phyloP scores from a whole-genome alignment of 2,797 vertebrate species.

The Acanthurus leucopareius region DNA sequence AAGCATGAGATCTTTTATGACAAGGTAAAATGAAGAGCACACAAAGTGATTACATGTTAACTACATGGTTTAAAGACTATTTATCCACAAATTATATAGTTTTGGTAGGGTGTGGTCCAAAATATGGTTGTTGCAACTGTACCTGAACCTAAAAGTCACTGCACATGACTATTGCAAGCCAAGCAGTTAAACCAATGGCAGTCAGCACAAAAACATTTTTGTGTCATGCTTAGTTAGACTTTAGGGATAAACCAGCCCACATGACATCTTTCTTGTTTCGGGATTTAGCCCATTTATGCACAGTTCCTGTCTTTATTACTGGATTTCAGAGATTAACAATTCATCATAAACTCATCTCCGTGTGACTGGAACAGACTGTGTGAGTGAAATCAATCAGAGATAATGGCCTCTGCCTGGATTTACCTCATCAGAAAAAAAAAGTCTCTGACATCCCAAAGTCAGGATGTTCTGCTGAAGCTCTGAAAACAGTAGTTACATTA shows the following conservation, averaged over 20 bases:
- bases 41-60: background rate
- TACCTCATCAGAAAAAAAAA: conserved; percentile 28
- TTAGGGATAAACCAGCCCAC: background rate
- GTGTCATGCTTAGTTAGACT: background rate
- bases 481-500: conserved; percentile 24
- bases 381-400: conserved; percentile 31
- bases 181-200: background rate
- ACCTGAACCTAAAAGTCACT: no score
- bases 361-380: conserved; percentile 15
- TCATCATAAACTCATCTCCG: conserved; percentile 27
- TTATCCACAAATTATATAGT: background rate
- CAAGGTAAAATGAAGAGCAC: conserved; percentile 14
- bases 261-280: background rate
- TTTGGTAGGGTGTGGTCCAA: background rate
- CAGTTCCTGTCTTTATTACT: conserved; percentile 20
- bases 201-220: background rate
- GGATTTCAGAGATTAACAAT: conserved; percentile 24
- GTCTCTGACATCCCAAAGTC: background rate
- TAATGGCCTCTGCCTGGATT: conserved; percentile 43
- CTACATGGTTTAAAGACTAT: background rate
- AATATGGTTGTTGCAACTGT: no score
- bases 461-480: background rate
- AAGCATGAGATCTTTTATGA: conserved; percentile 11
- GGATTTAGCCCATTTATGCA: conserved; percentile 16
- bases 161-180: no score